Percentiles rank a stretch among this genome's conserved stretches.
Conservation (phyloP, 1,140 invertebrate species). For the Ephestia elutella region DNA sequence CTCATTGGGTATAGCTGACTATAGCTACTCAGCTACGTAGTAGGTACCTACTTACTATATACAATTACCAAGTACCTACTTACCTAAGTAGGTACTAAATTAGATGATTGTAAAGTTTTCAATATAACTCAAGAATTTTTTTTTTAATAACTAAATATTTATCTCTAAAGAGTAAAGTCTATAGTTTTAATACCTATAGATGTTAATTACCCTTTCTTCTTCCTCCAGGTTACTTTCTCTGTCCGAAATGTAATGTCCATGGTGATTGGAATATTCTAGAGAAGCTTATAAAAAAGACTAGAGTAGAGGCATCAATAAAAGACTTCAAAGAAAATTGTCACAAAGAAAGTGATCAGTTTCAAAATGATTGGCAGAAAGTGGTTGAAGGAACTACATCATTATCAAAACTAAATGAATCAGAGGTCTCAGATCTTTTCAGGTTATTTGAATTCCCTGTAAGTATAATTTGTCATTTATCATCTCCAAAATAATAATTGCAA, state of each 20-base stretch:
- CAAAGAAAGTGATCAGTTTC: slow-evolving; percentile 46
- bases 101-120: no score
- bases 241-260: slow-evolving; percentile 76
- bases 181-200: no score
- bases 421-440: slow-evolving; percentile 64
- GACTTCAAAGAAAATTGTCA: slow-evolving; percentile 58
- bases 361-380: slow-evolving; percentile 61
- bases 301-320: slow-evolving; percentile 50
- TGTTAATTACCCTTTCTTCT: no score
- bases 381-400: slow-evolving; percentile 49
- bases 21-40: no score
- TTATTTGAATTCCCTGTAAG: slow-evolving; percentile 77
- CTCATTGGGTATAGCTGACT: no score
- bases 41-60: no score
- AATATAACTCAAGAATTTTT: no score
- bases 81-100: no score
- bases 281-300: slow-evolving; percentile 65
- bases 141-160: no score
- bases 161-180: no score
- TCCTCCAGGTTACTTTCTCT: slow-evolving; percentile 79
- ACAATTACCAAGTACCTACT: no score
- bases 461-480: slow-evolving; percentile 23
- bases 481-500: slow-evolving; percentile 21
- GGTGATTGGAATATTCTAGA: slow-evolving; percentile 76
- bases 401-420: slow-evolving; percentile 54